Base-by-base conservation (phyloP, 2,888 invertebrate species). In the Archips xylosteana region DNA sequence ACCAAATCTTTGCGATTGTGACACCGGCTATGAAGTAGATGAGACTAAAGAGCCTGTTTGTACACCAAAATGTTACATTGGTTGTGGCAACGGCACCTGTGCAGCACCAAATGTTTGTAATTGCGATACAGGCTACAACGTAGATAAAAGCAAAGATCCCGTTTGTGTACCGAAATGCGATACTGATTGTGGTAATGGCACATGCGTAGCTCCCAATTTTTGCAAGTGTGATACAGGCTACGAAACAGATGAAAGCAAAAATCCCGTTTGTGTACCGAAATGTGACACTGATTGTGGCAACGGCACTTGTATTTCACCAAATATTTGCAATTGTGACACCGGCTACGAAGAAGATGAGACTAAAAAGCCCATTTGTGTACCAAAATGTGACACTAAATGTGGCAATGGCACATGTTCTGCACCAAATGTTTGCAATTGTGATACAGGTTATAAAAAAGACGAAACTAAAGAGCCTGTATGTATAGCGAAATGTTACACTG, bases 51-150 rank as follows among this genome's bases (percentile, higher is more conserved):
- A 47, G 1, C 72, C 67, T 2, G 66, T 10, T 10, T 95, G 95
- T 75, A 84, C 85, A 66, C 94, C 95, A 0, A 77, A 89, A 32
- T 95, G 95, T 71, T 32, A 71, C 5, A 83, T 84, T 9, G 86
- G 87, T 54, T 95, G 95, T 67, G 82, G 84, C 12, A 93, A 95
- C 78, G 95, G 93, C 12, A 78, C 75, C 10, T 95, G 95, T 78
- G 83, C 89, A 0, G 89, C 88, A 0, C 95, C 95, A 2, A 86
- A 94, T 54, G 83, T 80, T 0, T 95, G 94, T 75, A 77, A 88
- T 59, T 95, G 95, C 75, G 83, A 87, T 15, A 79, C 85, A 2
- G 92, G 81, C 10, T 79, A 78, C 59, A 47, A 64, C 47, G 32
- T 75, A 9, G 13, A 70, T 10, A 74, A 60, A 47, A 75, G 67